phyloP scores from a whole-genome alignment of 2,113 vertebrate species.

The Prionailurus bengalensis region DNA sequence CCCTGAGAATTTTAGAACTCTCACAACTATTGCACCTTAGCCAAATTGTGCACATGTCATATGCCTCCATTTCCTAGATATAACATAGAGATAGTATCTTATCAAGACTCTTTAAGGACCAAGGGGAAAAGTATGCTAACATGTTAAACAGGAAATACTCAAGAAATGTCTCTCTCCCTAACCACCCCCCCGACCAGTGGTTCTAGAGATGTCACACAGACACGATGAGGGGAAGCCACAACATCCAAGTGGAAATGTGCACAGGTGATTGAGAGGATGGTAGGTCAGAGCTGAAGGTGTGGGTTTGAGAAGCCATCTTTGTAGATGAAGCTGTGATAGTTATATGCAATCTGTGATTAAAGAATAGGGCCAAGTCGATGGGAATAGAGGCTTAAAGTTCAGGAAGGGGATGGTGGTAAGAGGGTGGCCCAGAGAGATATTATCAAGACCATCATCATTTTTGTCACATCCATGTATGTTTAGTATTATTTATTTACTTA shows the following conservation, averaged over 20 bases:
- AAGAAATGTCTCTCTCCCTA: neutral
- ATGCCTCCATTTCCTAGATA: neutral
- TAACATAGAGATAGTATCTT: neutral
- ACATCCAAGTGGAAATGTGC: neutral
- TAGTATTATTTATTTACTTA: neutral
- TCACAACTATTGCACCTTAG: neutral
- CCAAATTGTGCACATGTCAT: neutral
- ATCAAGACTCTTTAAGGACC: neutral
- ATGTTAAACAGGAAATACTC: neutral
- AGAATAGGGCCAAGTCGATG: neutral
- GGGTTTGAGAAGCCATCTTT: neutral
- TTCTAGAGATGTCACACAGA: neutral
- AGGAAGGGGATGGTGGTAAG: neutral
- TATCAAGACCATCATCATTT: neutral
- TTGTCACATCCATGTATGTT: neutral
- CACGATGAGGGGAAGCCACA: neutral
- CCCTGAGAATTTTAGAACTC: neutral
- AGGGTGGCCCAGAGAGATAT: no score
- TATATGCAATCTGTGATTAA: neutral
- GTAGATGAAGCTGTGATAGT: neutral
- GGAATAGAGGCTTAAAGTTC: neutral
- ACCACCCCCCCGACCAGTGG: rapidly evolving
- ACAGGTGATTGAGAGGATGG: neutral
- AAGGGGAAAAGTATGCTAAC: neutral
- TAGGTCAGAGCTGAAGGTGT: neutral